Conservation (phyloP, 1,140 invertebrate genomes). For the Dinoponera quadriceps region DNA sequence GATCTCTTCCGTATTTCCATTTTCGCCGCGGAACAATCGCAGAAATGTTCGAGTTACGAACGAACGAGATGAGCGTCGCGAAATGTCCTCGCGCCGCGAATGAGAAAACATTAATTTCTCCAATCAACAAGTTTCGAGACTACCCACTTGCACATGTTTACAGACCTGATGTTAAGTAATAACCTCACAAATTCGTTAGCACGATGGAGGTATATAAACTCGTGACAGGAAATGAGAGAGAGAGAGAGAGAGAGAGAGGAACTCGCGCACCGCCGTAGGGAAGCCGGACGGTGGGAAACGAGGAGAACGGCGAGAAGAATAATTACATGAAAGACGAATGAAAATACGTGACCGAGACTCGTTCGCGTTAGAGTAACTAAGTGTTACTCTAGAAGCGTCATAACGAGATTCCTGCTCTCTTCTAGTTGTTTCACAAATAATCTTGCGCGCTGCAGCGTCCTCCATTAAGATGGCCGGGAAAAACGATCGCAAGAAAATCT, state of each 20-base stretch:
- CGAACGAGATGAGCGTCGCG: background rate
- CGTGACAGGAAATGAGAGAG: background rate
- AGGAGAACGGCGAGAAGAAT: background rate
- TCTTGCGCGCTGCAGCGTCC: background rate
- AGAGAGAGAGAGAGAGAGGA: background rate
- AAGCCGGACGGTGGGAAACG: background rate
- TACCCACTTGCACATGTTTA: background rate
- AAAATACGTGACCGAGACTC: slow-evolving; percentile 41
- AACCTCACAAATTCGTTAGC: background rate
- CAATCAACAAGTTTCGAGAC: background rate
- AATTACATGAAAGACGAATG: slow-evolving; percentile 50
- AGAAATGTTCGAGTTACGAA: background rate
- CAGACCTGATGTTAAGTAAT: background rate
- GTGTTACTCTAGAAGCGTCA: slow-evolving; percentile 40
- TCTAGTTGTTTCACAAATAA: slow-evolving; percentile 44
- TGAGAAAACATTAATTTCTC: slow-evolving; percentile 7
- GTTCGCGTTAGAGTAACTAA: slow-evolving; percentile 3
- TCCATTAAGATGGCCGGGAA: slow-evolving; percentile 36
- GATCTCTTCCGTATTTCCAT: no score
- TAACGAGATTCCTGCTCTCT: slow-evolving; percentile 42
- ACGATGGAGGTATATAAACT: background rate
- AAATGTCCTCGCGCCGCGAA: background rate
- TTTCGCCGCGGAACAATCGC: no score
- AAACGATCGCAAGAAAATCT: slow-evolving; percentile 55
- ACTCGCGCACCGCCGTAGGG: background rate